Percentiles rank a stretch among this genome's conserved stretches.
Evolutionary conservation across 2,888 invertebrate genomes (phyloP).

Genomic region (Laothoe populi): DNA sequence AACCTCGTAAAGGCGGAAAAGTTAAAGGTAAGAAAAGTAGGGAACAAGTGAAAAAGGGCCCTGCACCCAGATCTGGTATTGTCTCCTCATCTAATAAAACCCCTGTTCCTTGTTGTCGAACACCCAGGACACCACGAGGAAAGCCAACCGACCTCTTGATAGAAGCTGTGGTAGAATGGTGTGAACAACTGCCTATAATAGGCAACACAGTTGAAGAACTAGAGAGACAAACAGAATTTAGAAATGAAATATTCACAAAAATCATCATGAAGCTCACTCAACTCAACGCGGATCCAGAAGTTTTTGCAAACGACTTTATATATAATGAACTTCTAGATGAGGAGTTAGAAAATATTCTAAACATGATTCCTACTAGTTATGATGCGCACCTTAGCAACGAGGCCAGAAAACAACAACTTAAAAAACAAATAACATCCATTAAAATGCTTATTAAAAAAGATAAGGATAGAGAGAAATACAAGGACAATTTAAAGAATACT

Average conservation of each 20-base stretch:
- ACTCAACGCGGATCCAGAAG: constrained; percentile 54
- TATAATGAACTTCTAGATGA: constrained; percentile 55
- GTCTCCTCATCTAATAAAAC: constrained; percentile 8
- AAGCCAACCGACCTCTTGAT: constrained; percentile 57
- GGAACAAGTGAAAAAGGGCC: constrained; percentile 40
- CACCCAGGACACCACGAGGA: constrained; percentile 36
- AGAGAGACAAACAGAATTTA: constrained; percentile 41
- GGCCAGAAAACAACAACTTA: constrained; percentile 50
- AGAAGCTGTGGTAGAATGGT: constrained; percentile 60
- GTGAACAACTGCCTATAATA: constrained; percentile 53
- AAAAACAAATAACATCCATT: constrained; percentile 47
- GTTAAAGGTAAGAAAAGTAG: constrained; percentile 35
- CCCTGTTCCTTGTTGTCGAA: constrained; percentile 35
- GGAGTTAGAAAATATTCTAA: constrained; percentile 53
- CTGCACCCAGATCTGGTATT: constrained; percentile 35
- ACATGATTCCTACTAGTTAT: constrained; percentile 44
- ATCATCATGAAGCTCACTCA: constrained; percentile 63
- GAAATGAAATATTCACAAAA: constrained; percentile 53
- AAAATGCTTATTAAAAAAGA: constrained; percentile 57
- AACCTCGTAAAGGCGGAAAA: constrained; percentile 32
- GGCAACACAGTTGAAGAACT: constrained; percentile 41
- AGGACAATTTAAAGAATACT: constrained; percentile 52
- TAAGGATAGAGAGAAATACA: constrained; percentile 53
- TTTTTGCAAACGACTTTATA: constrained; percentile 52
- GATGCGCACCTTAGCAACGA: constrained; percentile 46